Conservation (phyloP, 2,797 vertebrate genomes). For the Percopsis omiscomaycus region DNA sequence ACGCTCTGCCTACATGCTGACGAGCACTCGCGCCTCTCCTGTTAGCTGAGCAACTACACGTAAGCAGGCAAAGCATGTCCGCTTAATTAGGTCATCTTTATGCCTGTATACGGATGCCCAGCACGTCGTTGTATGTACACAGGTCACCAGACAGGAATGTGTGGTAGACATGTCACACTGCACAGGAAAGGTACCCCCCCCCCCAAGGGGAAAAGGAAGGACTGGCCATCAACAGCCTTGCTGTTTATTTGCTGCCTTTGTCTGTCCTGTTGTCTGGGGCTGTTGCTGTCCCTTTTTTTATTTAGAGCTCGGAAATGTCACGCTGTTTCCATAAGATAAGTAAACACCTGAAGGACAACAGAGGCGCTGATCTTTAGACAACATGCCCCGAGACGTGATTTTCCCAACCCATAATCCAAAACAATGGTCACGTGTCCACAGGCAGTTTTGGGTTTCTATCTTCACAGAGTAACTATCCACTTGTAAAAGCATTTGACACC, state of each 20-base stretch:
- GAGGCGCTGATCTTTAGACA: constrained; percentile 13
- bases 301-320: constrained; percentile 73
- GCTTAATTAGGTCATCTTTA: constrained; percentile 44
- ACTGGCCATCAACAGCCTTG: constrained; percentile 68
- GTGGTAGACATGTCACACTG: constrained; percentile 75
- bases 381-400: constrained; percentile 24
- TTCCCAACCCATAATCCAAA: constrained; percentile 6
- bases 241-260: constrained; percentile 80
- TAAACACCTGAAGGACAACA: constrained; percentile 72
- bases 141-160: constrained; percentile 79
- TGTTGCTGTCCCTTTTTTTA: constrained; percentile 66
- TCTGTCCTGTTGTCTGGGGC: constrained; percentile 58
- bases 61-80: constrained; percentile 10
- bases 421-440: neutral
- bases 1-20: neutral
- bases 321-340: constrained; percentile 72
- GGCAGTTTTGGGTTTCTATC: neutral
- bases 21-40: neutral
- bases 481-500: constrained; percentile 2
- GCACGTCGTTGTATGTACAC: constrained; percentile 67
- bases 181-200: constrained; percentile 79
- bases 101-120: constrained; percentile 65
- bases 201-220: constrained; percentile 59
- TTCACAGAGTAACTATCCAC: neutral
- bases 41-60: constrained; percentile 28